phyloP scores from a whole-genome alignment of 2,113 vertebrate genomes.

The Accipiter virgatus region DNA sequence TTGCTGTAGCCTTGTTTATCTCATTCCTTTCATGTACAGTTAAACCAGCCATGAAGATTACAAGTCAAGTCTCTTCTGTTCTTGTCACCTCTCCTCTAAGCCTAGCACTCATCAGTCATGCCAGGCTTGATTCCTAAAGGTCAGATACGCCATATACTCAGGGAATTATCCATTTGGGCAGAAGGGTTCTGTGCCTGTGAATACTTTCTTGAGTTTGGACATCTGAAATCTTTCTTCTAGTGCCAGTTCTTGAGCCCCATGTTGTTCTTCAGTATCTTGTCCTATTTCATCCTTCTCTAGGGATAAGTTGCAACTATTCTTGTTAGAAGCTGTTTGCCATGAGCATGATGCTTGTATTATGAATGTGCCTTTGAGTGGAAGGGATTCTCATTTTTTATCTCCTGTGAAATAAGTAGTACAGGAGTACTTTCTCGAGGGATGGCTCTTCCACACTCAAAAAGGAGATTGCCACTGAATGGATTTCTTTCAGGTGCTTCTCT shows the following conservation, averaged over 20 bases:
- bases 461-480: background rate
- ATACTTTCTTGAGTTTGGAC: background rate
- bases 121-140: background rate
- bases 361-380: background rate
- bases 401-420: background rate
- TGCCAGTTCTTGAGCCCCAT: background rate
- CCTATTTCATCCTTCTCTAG: background rate
- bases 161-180: background rate
- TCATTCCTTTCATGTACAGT: background rate
- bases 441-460: background rate
- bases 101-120: background rate
- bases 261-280: background rate
- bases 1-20: background rate
- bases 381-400: background rate
- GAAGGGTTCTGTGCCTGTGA: background rate
- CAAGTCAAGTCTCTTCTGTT: background rate
- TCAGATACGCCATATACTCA: background rate
- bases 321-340: background rate
- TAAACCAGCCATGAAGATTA: background rate
- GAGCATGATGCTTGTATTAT: background rate
- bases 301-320: background rate
- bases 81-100: background rate
- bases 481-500: background rate
- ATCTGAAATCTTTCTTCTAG: background rate
- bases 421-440: accelerated